phyloP scores from a whole-genome alignment of 2,113 vertebrate species.

The Mustelus asterias region DNA sequence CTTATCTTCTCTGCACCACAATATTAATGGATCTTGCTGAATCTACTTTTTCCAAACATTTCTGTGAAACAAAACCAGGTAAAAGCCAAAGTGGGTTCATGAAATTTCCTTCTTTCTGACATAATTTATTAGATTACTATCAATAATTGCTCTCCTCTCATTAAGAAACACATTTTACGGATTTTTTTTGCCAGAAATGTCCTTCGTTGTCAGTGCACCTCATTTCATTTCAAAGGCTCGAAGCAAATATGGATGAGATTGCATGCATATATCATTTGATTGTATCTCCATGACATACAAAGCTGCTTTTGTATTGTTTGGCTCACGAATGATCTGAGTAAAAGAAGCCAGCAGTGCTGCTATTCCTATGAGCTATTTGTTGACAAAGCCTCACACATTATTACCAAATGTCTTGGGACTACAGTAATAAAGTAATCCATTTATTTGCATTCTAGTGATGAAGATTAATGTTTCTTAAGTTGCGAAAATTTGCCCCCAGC shows the following conservation, averaged over 20 bases:
- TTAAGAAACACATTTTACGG: background rate
- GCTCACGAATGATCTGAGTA: background rate
- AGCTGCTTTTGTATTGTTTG: background rate
- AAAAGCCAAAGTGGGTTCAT: background rate
- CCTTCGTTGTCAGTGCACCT: background rate
- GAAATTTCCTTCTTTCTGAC: background rate
- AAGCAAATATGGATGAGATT: background rate
- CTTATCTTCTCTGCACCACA: background rate
- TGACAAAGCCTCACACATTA: conserved; percentile 24
- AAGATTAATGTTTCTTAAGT: background rate
- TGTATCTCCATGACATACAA: background rate
- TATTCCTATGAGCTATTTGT: background rate
- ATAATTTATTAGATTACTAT: background rate
- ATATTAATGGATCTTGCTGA: background rate
- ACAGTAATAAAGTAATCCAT: background rate
- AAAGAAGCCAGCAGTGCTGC: background rate
- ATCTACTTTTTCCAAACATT: background rate
- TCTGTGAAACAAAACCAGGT: background rate
- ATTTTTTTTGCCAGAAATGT: background rate
- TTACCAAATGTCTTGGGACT: background rate
- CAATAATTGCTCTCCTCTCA: background rate
- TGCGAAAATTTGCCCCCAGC: background rate
- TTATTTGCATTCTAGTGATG: background rate
- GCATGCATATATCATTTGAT: background rate
- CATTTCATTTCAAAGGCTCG: background rate